phyloP scores from a whole-genome alignment of 2,888 invertebrate species.

The Euplexia lucipara region DNA sequence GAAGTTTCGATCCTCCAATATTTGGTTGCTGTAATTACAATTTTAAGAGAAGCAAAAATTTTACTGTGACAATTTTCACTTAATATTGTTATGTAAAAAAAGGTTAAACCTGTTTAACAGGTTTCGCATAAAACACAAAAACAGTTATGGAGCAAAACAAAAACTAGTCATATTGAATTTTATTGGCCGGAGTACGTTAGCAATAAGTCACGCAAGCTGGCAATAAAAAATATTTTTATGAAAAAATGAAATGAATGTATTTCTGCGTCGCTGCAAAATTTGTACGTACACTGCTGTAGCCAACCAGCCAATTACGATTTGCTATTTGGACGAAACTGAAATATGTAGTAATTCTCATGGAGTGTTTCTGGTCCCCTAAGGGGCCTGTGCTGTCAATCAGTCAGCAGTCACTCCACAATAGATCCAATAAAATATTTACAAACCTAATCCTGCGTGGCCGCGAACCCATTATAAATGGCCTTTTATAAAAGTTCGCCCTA shows the following conservation, averaged over 20 bases:
- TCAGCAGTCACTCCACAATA: slow-evolving; percentile 79
- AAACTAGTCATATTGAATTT: slow-evolving; percentile 64
- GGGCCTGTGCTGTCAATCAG: slow-evolving; percentile 86
- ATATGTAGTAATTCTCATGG: slow-evolving; percentile 63
- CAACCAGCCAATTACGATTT: slow-evolving; percentile 46
- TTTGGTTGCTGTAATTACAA: neutral
- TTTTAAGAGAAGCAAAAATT: neutral
- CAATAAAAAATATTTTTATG: slow-evolving; percentile 58
- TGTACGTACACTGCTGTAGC: slow-evolving; percentile 15
- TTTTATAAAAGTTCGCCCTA: slow-evolving; percentile 80
- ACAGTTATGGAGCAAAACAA: slow-evolving; percentile 47
- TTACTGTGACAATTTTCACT: slow-evolving; percentile 1
- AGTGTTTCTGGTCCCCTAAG: slow-evolving; percentile 70
- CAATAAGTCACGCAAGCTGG: slow-evolving; percentile 64
- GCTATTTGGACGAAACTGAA: slow-evolving; percentile 60
- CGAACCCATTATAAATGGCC: slow-evolving; percentile 85
- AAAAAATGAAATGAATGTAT: slow-evolving; percentile 47
- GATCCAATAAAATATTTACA: slow-evolving; percentile 89
- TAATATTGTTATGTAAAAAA: neutral
- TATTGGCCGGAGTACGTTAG: slow-evolving; percentile 58
- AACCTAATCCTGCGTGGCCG: slow-evolving; percentile 85
- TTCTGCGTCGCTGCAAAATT: slow-evolving; percentile 42
- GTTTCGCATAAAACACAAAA: slow-evolving; percentile 32
- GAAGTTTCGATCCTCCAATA: neutral
- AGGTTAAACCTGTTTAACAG: slow-evolving; percentile 12